Base-by-base conservation (phyloP, 2,888 invertebrate species). In the Aporophyla nigra region DNA sequence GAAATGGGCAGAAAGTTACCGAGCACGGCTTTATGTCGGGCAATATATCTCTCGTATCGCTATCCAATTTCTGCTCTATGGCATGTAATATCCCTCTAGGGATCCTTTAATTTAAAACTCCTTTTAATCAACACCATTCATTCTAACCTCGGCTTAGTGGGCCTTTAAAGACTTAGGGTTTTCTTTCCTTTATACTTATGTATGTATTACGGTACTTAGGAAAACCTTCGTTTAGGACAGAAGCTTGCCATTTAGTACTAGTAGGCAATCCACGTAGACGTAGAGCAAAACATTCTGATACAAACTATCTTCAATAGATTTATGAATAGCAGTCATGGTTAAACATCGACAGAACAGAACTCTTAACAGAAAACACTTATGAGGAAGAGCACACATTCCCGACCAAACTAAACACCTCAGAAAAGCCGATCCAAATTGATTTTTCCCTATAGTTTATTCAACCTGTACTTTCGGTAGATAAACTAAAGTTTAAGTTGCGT, bases 11-110 rank as follows among this genome's bases (percentile, higher is more conserved):
- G 94, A 95, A 95, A 94, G 95, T 95, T 95, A 94, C 94, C 92
- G 94, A 94, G 93, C 92, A 92, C 93, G 94, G 94, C 94, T 94
- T 96, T 96, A 95, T 95, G 94, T 94, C 94, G 92, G 91, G 93
- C 93, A 95, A 96, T 96, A 96, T 95, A 95, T 96, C 94, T 95
- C 92, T 93, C 95, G 93, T 95, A 95, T 95, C 95, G 94, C 94
- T 94, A 95, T 95, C 95, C 95, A 95, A 95, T 96, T 96, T 95
- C 95, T 95, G 94, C 93, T 95, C 94, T 95, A 95, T 95, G 95
- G 95, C 94, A 93, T 95, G 95, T 95, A 95, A 96, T 96, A 94
- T 95, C 94, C 94, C 93, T 86, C 92, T 78, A 85, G 92, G 90
- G 93, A 92, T 92, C 93, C 92, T 95, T 95, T 94, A 95, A 94